A percentile compares a stretch with the other conserved stretches of the same genome.
Evolutionary conservation across 2,888 invertebrate genomes (phyloP).

Genomic region (Microchrysa polita): DNA sequence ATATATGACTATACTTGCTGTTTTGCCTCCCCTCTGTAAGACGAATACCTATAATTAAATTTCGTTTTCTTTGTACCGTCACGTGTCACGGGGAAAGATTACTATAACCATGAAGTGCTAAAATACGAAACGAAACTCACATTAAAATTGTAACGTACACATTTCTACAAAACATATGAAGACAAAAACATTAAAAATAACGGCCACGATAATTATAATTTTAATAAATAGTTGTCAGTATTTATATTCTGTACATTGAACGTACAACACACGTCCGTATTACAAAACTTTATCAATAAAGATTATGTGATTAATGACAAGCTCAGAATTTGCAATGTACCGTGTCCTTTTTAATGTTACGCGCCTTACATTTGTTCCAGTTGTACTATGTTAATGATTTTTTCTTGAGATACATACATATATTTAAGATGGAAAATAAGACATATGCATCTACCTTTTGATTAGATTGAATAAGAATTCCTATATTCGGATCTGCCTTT

Average conservation of each 20-base stretch:
- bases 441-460: neutral
- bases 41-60: neutral
- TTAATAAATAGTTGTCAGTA: constrained; percentile 17
- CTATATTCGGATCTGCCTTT: neutral
- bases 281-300: neutral
- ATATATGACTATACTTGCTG: neutral
- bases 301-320: neutral
- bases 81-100: neutral
- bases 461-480: neutral
- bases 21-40: neutral
- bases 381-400: neutral
- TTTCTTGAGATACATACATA: neutral
- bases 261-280: neutral
- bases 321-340: neutral
- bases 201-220: constrained; percentile 12
- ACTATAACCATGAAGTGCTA: neutral
- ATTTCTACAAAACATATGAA: neutral
- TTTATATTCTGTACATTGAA: constrained; percentile 6
- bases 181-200: neutral
- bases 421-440: neutral
- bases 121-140: neutral
- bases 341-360: neutral
- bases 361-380: neutral
- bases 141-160: neutral
- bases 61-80: neutral